Base-by-base conservation (phyloP, 2,113 vertebrate genomes). In the Coturnix japonica region DNA sequence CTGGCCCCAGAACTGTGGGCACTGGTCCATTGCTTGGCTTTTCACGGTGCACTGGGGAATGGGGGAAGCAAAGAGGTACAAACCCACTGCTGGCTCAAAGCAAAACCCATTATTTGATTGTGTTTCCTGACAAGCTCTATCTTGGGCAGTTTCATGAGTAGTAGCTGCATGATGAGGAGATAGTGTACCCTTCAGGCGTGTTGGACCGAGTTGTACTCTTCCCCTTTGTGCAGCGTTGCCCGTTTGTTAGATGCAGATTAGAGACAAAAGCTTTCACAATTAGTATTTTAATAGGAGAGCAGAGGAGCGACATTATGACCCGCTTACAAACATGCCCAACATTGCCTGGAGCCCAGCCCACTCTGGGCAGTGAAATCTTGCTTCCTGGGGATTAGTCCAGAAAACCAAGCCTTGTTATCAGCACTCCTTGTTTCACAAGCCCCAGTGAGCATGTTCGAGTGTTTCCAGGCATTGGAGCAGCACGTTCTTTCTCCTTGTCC, bases 211-310 rank as follows among this genome's bases (percentile, higher is more conserved):
- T 25, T 89, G 87, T 73, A 41, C 81, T 89, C 54, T 80, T 65
- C 61, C 64, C 56, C 23, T 92, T 87, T 87, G 89, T 91, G 70
- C 69, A 69, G 77, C 3, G 9, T 71, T 81, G 77, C 86, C 1
- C 3, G 73, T 93, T 95, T 84, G 78, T 90, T 87, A 90, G 84
- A 76, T 60, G 66, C 74, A 95, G 83, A 79, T 89, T 73, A 76
- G 70, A 85, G 61, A 83, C 86, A 78, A 94, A 88, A 88, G 73
- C 74, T 89, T 91, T 87, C 87, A 80, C 81, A 85, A 70, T 95
- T 89, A 81, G 74, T 86, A 61, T 93, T 91, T 90, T 89, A 93
- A 74, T 74, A 81, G 87, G 43, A 85, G 77, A 85, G 87, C 85
- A 87, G 82, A 88, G 61, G 51, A 87, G 37, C 85, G 87, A 81